Evolutionary conservation across 2,797 vertebrate genomes (phyloP), one percentile per base, ranked within the genome.

Genomic region (Gobionotothen gibberifrons): DNA sequence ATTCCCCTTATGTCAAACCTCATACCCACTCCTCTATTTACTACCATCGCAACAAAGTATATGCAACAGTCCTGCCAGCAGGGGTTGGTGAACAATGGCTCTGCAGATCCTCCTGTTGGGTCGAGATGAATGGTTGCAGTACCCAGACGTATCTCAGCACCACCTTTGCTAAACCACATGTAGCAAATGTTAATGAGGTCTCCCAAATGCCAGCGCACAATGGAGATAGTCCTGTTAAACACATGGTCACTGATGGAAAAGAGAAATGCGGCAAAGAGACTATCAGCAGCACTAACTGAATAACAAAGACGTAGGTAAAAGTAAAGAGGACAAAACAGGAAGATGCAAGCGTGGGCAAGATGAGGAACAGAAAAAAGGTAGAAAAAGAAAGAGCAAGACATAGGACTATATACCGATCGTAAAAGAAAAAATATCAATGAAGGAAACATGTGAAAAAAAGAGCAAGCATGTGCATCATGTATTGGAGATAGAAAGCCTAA

Each of bases 141-240:
- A 16, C 65, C 72, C 29, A 42, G 51, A 72, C 51, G 46, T 76
- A 58, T 85, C 77, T 85, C 79, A 76, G 78, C 81, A 71, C 56
- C 87, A 89, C 82, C 81, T 90, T 86, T 74, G 62, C 88, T 76
- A 76, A 94, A 90, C 87, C 78, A 81, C 88, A 90, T 64, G 88
- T 90, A 92, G 78, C 49, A 92, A 90, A 92, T 89, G 93, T 89
- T 93, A 86, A 89, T 85, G 91, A 93, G 86, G 89, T 84, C 0
- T 46, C 87, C 87, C 84, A 92, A 91, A 93, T 93, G 93, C 90
- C 79, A 81, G 69, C 26, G 74, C 75, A 65, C 74, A 62, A 76
- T 53, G 21, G 88, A 91, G 89, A 85, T 59, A 59, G 72, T 58
- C 49, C 74, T 84, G 86, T 88, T 92, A 84, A 90, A 91, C 72